These are phyloP conservation scores for Mugil cephalus DNA, from an alignment of 2,113 vertebrate species.

Conservation along the genomic window DNA sequence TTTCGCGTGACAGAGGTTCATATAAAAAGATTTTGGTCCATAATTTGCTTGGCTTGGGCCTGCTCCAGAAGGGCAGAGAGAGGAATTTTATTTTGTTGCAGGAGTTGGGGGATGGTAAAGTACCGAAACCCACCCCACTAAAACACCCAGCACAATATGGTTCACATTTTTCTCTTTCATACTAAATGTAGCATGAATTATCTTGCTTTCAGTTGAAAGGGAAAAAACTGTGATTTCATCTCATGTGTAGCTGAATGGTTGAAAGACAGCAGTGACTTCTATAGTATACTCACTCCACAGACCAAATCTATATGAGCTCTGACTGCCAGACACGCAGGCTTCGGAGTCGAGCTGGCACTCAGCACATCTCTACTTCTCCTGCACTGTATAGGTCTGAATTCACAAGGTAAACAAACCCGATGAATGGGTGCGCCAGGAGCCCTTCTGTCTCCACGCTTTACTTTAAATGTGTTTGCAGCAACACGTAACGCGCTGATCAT, in stretches of 20 bases:
- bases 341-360: neutral
- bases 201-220: conserved; percentile 56
- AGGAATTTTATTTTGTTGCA: conserved; percentile 68
- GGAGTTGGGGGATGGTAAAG: conserved; percentile 34
- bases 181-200: conserved; percentile 75
- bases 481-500: conserved; percentile 31
- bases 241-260: conserved; percentile 52
- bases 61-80: conserved; percentile 61
- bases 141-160: conserved; percentile 72
- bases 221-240: conserved; percentile 56
- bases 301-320: conserved; percentile 10
- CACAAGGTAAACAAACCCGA: conserved; percentile 55
- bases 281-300: conserved; percentile 11
- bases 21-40: conserved; percentile 75
- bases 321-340: conserved; percentile 20
- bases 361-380: conserved; percentile 2
- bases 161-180: conserved; percentile 74
- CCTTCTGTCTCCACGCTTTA: conserved; percentile 52
- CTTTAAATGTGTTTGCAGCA: conserved; percentile 61
- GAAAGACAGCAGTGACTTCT: conserved; percentile 36
- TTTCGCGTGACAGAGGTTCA: conserved; percentile 78
- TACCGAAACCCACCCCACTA: conserved; percentile 52
- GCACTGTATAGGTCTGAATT: conserved; percentile 38
- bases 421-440: conserved; percentile 41
- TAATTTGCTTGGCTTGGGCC: conserved; percentile 81